Evolutionary conservation across 2,797 vertebrate genomes (phyloP).

Genomic region (Decapterus maruadsi): DNA sequence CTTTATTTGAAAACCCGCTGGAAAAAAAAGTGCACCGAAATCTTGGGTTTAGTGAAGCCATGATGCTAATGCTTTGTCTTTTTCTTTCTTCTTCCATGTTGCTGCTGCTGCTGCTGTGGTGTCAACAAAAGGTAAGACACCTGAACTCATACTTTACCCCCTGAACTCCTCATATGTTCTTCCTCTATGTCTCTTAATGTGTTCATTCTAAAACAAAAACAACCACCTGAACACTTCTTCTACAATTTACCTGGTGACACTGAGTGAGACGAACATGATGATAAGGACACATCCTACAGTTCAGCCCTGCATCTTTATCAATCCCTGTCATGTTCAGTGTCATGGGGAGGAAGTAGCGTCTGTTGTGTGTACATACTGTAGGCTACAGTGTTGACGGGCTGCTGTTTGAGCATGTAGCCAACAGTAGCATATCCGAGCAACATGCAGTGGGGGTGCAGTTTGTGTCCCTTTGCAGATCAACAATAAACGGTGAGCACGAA

Average conservation of each 20-base stretch:
- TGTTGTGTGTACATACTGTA: neutral
- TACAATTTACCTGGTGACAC: neutral
- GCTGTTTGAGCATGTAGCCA: neutral
- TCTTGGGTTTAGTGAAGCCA: constrained; percentile 2
- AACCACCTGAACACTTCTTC: neutral
- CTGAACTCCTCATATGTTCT: neutral
- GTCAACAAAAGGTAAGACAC: constrained; percentile 76
- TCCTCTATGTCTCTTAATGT: neutral
- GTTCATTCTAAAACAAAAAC: neutral
- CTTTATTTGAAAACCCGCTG: no score
- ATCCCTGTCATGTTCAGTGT: neutral
- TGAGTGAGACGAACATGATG: neutral
- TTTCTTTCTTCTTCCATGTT: constrained; percentile 58
- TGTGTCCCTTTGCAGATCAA: neutral
- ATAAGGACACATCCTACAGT: neutral
- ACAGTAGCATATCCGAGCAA: neutral
- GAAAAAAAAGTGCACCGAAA: no score
- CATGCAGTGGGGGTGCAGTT: neutral
- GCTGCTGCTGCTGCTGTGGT: constrained; percentile 40
- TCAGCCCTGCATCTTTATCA: neutral
- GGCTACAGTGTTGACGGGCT: neutral
- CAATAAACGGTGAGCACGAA: neutral
- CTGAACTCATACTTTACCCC: neutral
- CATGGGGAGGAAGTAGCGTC: neutral
- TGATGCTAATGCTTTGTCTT: constrained; percentile 45